Base-by-base conservation (phyloP, 1,140 invertebrate species). In the Drosophila elegans region DNA sequence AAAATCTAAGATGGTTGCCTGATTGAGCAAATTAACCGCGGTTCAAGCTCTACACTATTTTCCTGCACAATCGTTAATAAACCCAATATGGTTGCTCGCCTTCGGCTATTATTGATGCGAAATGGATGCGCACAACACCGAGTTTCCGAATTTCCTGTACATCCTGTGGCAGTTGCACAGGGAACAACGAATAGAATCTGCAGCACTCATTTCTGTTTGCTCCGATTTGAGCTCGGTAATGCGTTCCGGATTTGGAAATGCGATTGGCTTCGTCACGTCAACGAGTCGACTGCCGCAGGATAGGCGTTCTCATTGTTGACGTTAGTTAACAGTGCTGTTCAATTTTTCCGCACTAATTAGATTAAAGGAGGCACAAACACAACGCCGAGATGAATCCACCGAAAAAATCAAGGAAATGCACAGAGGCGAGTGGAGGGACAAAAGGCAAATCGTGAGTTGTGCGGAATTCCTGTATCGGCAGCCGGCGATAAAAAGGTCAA, bases 331-430 rank as follows among this genome's bases (percentile, higher is more conserved):
- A 88, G 75, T 62, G 76, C 79, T 79, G 79, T 79, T 86, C 82
- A 81, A 75, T 88, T 80, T 88, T 83, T 89, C 67, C 72, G 83
- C 83, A 83, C 83, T 86, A 86, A 86, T 86, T 86, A 88, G 83
- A 86, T 86, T 88, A 89, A 83, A 69, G 79, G 44, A 83, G 83
- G 79, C 83, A 54, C 36, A 52, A 12, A 46, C 16, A 39, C 52
- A 32, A 53, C 16, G 60, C 13, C n/a, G 38, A 54, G 57, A 66
- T 75, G 62, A 60, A 74, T 38, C 63, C 53, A 62, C 55, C 49
- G 55, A 62, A 67, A 64, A 63, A 66, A 68, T 71, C 42, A 67
- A 38, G 25, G 27, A 64, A 67, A 64, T 46, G 56, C 56, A 48
- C 27, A 16, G 45, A 36, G 56, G n/a, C 52, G 51, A 53, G 49